Evolutionary conservation across 2,888 invertebrate species (phyloP).

Genomic region (Megalurothrips usitatus): DNA sequence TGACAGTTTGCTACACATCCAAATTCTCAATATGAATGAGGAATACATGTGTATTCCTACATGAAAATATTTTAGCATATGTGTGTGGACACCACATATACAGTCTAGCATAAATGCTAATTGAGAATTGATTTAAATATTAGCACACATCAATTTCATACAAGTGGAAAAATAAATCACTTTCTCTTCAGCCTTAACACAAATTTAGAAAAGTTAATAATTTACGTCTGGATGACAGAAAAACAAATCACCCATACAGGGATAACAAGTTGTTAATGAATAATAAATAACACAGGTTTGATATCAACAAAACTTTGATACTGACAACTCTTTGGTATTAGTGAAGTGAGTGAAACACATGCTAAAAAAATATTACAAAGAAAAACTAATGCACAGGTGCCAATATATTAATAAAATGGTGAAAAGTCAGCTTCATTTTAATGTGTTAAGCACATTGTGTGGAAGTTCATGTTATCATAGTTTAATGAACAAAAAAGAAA

Average conservation of each 20-base stretch:
- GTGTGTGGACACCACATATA: no score
- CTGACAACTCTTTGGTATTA: slow-evolving; percentile 20
- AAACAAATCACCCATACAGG: neutral
- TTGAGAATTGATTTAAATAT: no score
- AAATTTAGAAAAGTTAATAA: neutral
- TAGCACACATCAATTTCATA: neutral
- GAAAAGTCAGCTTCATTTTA: neutral
- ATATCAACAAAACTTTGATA: slow-evolving; percentile 1
- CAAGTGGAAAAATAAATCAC: neutral
- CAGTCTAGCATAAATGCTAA: no score
- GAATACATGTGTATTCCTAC: neutral
- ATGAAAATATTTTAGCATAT: no score
- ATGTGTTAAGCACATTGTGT: slow-evolving; percentile 6
- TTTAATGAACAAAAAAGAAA: neutral
- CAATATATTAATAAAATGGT: neutral
- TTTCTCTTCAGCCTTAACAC: neutral
- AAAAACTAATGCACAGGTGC: neutral
- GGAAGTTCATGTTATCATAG: neutral
- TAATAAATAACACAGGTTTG: neutral
- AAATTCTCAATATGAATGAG: neutral
- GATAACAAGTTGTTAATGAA: neutral
- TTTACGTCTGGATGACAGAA: slow-evolving; percentile 10
- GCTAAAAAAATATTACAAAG: neutral
- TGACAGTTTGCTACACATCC: neutral
- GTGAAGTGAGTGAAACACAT: neutral